phyloP scores from a whole-genome alignment of 2,888 invertebrate genomes.

The Leptinotarsa peninsularis region DNA sequence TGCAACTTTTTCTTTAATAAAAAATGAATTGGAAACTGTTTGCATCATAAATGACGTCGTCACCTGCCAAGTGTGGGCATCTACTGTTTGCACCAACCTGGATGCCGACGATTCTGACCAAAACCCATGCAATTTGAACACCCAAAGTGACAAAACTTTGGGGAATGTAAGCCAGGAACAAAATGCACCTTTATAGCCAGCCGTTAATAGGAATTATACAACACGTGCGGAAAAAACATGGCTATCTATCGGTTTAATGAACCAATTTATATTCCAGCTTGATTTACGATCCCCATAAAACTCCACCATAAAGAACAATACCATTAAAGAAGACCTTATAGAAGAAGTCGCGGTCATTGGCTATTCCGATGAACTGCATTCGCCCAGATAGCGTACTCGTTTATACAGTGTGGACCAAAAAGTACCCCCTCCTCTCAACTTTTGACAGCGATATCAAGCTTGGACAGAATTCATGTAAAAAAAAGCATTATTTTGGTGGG shows the following conservation, averaged over 20 bases:
- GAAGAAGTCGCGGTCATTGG: constrained; percentile 26
- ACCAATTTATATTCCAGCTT: constrained; percentile 36
- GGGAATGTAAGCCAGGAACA: neutral
- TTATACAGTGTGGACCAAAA: neutral
- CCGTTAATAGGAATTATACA: constrained; percentile 15
- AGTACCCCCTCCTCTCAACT: too few species aligned
- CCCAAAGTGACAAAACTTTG: neutral
- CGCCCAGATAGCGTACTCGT: constrained; percentile 10
- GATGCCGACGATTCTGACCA: too few species aligned
- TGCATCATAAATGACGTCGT: too few species aligned
- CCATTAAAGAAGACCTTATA: constrained; percentile 29
- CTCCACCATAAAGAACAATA: constrained; percentile 32
- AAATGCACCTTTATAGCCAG: neutral
- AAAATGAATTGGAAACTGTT: too few species aligned
- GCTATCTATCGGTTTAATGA: constrained; percentile 30
- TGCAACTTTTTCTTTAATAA: too few species aligned
- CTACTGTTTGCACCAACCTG: too few species aligned
- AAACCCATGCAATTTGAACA: too few species aligned
- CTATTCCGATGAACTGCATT: constrained; percentile 16
- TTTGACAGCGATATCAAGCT: too few species aligned
- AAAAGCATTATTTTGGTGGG: too few species aligned
- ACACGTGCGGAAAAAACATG: constrained; percentile 18
- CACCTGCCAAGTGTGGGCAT: too few species aligned
- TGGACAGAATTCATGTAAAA: too few species aligned
- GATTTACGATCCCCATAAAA: constrained; percentile 37